These are phyloP conservation scores for Pachyramphus minor DNA, from an alignment of 2,113 vertebrate species.

Conservation along the genomic window DNA sequence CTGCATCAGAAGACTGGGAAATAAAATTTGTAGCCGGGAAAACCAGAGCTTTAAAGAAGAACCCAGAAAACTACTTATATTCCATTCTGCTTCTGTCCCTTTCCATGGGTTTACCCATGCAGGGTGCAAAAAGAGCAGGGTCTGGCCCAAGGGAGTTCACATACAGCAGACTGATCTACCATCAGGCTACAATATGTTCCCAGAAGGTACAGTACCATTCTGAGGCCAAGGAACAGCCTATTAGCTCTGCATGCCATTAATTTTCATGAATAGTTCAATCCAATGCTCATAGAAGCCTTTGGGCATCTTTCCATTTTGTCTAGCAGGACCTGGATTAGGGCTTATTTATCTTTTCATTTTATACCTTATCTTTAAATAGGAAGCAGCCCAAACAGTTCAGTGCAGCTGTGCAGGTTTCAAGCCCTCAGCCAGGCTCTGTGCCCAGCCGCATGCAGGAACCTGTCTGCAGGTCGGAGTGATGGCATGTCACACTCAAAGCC, in stretches of 20 bases:
- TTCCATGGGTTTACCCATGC: background rate
- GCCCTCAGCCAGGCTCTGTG: background rate
- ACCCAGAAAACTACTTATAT: background rate
- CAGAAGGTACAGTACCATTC: conserved; percentile 25
- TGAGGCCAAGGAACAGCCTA: conserved; percentile 48
- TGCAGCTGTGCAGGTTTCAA: background rate
- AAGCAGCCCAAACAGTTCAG: background rate
- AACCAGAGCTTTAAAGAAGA: background rate
- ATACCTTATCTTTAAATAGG: background rate
- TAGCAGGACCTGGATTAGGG: background rate
- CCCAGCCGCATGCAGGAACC: background rate
- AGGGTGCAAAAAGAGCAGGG: background rate
- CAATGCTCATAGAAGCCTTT: conserved; percentile 7
- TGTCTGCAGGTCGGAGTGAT: background rate
- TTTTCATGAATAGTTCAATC: conserved; percentile 38
- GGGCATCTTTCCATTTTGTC: conserved; percentile 38
- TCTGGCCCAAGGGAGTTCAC: background rate
- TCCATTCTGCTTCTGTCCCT: background rate
- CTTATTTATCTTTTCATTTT: conserved; percentile 12
- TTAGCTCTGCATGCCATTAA: conserved; percentile 53
- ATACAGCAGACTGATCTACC: conserved; percentile 40
- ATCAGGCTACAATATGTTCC: conserved; percentile 44
- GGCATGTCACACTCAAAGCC: background rate
- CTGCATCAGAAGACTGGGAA: background rate
- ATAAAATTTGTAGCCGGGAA: background rate